Evolutionary conservation across 30 jellyfish, hydroid and myxozoan species (phyloP).

Genomic region (Mastigias papua): DNA sequence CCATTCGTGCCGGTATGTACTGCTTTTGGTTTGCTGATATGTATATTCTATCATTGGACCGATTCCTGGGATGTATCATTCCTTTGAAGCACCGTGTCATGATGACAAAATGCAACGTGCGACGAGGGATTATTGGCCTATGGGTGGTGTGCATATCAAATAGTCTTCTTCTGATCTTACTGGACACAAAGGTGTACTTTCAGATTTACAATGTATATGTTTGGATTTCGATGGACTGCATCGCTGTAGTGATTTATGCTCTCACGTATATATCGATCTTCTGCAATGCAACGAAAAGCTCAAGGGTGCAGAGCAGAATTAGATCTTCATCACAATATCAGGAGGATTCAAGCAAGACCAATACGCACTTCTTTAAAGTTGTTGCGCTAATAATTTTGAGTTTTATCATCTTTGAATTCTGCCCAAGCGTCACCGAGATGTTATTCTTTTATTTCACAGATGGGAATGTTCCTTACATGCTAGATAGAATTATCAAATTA

Average conservation of each 20-base stretch:
- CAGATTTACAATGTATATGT: slow-evolving; percentile 23
- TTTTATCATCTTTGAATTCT: slow-evolving; percentile 44
- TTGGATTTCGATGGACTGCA: slow-evolving; percentile 47
- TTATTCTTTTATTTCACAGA: slow-evolving; percentile 6
- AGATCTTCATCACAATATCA: neutral
- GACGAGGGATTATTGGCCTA: neutral
- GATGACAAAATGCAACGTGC: neutral
- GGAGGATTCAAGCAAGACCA: slow-evolving; percentile 3
- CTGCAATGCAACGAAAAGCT: neutral
- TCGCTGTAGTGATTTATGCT: slow-evolving; percentile 37
- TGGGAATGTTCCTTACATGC: slow-evolving; percentile 1
- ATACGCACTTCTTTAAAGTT: slow-evolving; percentile 32
- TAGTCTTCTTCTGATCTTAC: slow-evolving; percentile 13
- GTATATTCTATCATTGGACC: slow-evolving; percentile 53
- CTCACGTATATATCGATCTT: slow-evolving; percentile 48
- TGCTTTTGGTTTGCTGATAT: slow-evolving; percentile 64
- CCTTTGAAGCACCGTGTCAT: slow-evolving; percentile 50
- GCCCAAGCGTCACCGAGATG: slow-evolving; percentile 39
- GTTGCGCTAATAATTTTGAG: slow-evolving; percentile 43
- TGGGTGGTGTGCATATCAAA: slow-evolving; percentile 39
- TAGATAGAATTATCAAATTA: slow-evolving; percentile 1
- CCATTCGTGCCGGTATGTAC: slow-evolving; percentile 58
- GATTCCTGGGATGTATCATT: slow-evolving; percentile 45
- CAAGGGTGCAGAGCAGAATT: neutral
- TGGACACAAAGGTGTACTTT: slow-evolving; percentile 24